Evolutionary conservation across 2,113 vertebrate genomes (phyloP).

Genomic region (Meleagris gallopavo): DNA sequence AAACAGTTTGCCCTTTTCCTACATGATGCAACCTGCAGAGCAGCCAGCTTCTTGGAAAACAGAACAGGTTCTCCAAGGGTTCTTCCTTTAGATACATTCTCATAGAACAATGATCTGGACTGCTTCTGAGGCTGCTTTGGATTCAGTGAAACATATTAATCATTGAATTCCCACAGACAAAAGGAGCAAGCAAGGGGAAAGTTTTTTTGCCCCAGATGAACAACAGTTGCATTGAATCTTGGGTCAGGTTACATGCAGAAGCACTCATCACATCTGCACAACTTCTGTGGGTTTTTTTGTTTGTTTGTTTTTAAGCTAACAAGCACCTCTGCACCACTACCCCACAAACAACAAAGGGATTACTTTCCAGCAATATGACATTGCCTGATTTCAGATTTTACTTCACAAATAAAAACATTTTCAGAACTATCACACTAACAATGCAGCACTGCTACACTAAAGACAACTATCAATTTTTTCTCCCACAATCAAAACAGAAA

Average conservation of each 20-base stretch:
- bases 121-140: neutral
- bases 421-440: neutral
- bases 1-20: neutral
- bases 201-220: neutral
- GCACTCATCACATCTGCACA: neutral
- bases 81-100: neutral
- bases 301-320: neutral
- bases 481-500: neutral
- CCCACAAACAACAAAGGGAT: neutral
- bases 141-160: neutral
- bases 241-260: neutral
- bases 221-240: neutral
- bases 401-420: neutral
- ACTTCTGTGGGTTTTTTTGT: neutral
- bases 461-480: neutral
- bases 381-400: neutral
- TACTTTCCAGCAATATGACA: neutral
- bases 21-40: neutral
- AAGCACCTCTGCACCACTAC: neutral
- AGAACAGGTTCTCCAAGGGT: neutral
- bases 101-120: accelerated
- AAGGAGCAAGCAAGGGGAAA: neutral
- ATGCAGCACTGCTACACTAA: neutral
- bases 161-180: accelerated
- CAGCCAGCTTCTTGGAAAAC: neutral